These are phyloP conservation scores for Lasioglossum albipes DNA, from an alignment of 1,140 invertebrate species.

Conservation along the genomic window DNA sequence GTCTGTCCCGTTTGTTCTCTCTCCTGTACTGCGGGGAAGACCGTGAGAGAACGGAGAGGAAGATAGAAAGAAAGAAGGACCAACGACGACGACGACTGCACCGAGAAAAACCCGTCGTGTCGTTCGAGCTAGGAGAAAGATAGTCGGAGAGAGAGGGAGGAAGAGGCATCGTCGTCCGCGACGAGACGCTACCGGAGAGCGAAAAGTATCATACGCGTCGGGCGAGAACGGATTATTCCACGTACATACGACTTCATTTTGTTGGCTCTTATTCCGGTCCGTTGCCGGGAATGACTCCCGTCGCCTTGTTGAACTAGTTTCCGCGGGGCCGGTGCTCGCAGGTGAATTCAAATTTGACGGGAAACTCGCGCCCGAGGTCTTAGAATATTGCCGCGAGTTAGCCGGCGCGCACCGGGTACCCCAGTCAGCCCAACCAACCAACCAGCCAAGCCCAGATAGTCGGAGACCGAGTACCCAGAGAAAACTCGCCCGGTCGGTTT, in stretches of 20 bases:
- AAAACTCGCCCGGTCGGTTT: slow-evolving; percentile 18
- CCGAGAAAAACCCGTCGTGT: too few species aligned
- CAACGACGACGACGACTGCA: too few species aligned
- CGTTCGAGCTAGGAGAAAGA: not conserved
- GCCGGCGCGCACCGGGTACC: not conserved
- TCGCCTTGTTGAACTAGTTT: slow-evolving; percentile 13
- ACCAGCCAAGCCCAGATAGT: too few species aligned
- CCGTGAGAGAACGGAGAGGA: not conserved
- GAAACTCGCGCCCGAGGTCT: slow-evolving; percentile 6
- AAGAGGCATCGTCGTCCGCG: not conserved
- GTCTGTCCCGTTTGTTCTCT: slow-evolving; percentile 72
- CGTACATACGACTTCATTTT: slow-evolving; percentile 33
- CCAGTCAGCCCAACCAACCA: too few species aligned
- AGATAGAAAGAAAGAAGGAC: too few species aligned
- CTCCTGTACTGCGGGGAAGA: slow-evolving; percentile 13
- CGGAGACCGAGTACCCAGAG: not conserved
- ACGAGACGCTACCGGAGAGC: slow-evolving; percentile 1
- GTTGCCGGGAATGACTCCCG: slow-evolving; percentile 2
- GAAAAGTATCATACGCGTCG: slow-evolving; percentile 54
- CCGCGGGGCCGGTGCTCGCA: not conserved
- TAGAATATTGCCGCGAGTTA: slow-evolving; percentile 24
- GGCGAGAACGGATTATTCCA: slow-evolving; percentile 59
- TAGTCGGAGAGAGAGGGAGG: not conserved
- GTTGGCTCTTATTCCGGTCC: slow-evolving; percentile 35
- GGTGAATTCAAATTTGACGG: slow-evolving; percentile 44